Base-by-base conservation (phyloP, 1,140 invertebrate genomes). In the Drosophila persimilis region DNA sequence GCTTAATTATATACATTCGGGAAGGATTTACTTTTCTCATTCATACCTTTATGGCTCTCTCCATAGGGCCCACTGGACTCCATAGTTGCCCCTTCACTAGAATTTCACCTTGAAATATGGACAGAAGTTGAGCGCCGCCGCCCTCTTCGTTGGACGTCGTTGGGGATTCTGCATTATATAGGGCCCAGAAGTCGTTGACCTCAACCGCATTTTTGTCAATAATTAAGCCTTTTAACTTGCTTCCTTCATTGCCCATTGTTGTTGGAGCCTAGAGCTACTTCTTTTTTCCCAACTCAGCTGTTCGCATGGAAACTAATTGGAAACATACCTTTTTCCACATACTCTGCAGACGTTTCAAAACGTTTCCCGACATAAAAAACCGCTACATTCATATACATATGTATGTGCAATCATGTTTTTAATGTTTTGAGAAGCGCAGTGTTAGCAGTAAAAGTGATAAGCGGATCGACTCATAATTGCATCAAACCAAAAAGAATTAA, bases 121-220 rank as follows among this genome's bases (percentile, higher is more conserved):
- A 96, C 2, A 96, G 91, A 43, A 80, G 86, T 4, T 95, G 94
- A 31, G 94, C 92, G 81, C 92, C 93, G 29, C 94, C 92, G 85
- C 93, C 94, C 72, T 94, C 93, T 74, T 81, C 85, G 39, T 70
- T 90, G 81, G 91, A 92, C 90, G 93, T 80, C 85, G 93, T 92
- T 35, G 92, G 92, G 13, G 95, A 92, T 46, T 91, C 94, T 0
- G 95, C 95, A 66, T 94, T 93, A 92, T 95, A 94, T 70, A 96
- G 95, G 17, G 94, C 92, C 95, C 95, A 97, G 90, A 95, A 96
- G 79, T 96, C 95, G 26, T 95, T 95, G 3, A 94, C 93, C 91
- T 96, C 95, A 1, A 95, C 92, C 9, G 95, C 93, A 89, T 95
- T 96, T 75, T 96, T 94, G 54, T 96, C 94, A 59, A 96, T 94